These are phyloP conservation scores for Polyommatus icarus DNA, from an alignment of 2,888 invertebrate genomes.

Conservation along the genomic window DNA sequence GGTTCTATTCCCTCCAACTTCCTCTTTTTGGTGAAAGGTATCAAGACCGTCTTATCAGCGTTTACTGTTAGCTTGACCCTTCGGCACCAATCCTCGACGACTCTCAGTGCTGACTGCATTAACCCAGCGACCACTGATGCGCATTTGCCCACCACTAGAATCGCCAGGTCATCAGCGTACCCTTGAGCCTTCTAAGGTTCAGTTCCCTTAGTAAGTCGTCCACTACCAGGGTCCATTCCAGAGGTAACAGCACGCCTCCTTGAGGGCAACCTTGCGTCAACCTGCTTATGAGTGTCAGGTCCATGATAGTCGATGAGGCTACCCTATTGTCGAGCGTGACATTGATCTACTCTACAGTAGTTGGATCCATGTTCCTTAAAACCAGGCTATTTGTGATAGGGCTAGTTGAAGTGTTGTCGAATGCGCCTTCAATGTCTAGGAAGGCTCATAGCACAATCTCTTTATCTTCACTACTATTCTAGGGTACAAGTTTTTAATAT, in stretches of 20 bases:
- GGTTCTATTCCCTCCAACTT: no score
- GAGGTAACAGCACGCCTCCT: neutral
- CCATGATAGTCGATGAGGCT: no score
- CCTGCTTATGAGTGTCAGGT: neutral
- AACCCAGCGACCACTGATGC: neutral
- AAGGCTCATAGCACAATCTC: neutral
- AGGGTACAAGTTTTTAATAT: neutral
- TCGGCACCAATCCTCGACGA: neutral
- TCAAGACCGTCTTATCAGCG: no score
- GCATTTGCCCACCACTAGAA: neutral
- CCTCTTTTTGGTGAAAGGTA: no score
- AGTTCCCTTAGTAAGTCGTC: neutral
- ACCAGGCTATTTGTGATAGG: no score
- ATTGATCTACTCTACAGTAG: no score
- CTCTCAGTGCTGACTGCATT: no score
- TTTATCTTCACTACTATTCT: neutral
- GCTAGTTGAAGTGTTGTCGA: no score
- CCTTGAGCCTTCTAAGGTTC: neutral
- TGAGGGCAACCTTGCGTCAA: neutral
- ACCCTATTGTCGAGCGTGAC: no score
- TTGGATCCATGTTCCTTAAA: no score
- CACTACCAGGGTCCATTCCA: neutral
- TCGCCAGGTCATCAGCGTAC: constrained; percentile 5
- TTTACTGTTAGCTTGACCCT: no score
- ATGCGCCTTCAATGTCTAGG: no score